Percentiles rank a stretch among this genome's conserved stretches.
Evolutionary conservation across 2,797 vertebrate genomes (phyloP).

Genomic region (Trachurus trachurus): DNA sequence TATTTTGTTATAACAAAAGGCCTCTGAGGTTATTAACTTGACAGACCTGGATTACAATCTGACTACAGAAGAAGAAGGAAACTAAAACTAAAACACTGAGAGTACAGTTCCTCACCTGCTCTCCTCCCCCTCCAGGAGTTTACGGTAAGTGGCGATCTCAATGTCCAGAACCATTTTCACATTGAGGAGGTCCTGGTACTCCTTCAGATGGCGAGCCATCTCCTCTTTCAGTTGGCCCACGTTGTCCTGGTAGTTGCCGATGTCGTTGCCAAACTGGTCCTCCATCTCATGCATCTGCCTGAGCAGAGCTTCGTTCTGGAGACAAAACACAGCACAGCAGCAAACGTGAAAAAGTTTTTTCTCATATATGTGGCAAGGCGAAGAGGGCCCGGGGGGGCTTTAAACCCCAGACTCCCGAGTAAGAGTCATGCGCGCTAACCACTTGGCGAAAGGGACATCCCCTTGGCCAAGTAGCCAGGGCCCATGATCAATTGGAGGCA

Average conservation of each 20-base stretch:
- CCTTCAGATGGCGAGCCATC: conserved; percentile 94
- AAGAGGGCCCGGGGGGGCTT: no score
- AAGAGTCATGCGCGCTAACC: no score
- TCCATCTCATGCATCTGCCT: conserved; percentile 96
- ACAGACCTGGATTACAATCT: no score
- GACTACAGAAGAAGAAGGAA: no score
- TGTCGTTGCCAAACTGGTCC: conserved; percentile 92
- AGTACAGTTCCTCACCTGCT: conserved; percentile 88
- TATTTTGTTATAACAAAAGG: neutral
- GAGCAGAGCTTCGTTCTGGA: conserved; percentile 93
- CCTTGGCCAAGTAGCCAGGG: no score
- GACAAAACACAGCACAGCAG: no score
- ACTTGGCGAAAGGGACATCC: no score
- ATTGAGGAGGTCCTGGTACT: conserved; percentile 97
- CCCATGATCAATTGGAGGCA: no score
- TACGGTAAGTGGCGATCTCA: conserved; percentile 96
- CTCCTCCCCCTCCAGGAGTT: conserved; percentile 95
- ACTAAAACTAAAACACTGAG: no score
- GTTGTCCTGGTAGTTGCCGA: conserved; percentile 90
- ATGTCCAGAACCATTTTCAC: conserved; percentile 98
- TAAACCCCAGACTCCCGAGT: no score
- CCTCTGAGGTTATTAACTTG: neutral
- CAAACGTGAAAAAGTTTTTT: neutral
- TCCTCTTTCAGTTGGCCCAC: conserved; percentile 93
- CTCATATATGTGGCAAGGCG: no score